Conservation (phyloP, 2,113 vertebrate species). For the Rhabdomys dilectus region DNA sequence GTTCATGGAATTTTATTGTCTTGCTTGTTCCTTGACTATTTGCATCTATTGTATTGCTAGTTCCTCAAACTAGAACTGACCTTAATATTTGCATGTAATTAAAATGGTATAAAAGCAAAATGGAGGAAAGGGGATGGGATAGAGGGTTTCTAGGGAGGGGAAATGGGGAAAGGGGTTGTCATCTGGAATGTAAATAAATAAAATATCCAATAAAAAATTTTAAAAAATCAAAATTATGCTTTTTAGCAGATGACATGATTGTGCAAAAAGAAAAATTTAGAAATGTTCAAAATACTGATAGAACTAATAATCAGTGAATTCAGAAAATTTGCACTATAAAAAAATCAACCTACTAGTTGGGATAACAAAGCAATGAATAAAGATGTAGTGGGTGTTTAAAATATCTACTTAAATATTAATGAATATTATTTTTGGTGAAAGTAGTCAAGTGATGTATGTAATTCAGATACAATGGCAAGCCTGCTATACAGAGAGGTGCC, state of each 20-base stretch:
- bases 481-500: background rate
- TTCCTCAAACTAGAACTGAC: no score
- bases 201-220: no score
- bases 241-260: background rate
- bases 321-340: background rate
- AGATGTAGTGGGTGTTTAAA: background rate
- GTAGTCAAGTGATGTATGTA: background rate
- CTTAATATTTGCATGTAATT: no score
- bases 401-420: background rate
- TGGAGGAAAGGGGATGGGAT: no score
- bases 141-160: no score
- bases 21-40: no score
- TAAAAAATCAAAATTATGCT: background rate
- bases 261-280: background rate
- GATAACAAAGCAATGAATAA: background rate
- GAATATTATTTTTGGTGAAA: background rate
- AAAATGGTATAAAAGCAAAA: no score
- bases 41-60: no score
- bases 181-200: no score
- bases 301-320: background rate
- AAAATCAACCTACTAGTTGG: background rate
- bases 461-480: background rate
- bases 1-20: no score
- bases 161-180: no score
- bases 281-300: background rate